These are phyloP conservation scores for Tachycineta bicolor DNA, from an alignment of 2,113 vertebrate genomes.

Conservation along the genomic window DNA sequence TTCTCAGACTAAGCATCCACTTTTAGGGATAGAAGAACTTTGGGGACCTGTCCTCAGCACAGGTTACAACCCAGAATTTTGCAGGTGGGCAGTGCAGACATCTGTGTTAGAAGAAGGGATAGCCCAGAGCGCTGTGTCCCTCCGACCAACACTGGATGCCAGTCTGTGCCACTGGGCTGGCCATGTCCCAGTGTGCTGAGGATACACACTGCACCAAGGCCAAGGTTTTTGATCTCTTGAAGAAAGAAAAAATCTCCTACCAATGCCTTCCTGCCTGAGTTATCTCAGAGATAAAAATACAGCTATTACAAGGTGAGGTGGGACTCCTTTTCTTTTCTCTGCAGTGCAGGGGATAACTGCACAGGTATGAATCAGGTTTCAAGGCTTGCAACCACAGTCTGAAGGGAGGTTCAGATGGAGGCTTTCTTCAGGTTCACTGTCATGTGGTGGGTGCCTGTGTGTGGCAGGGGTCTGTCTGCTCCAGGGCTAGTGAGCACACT, in stretches of 20 bases:
- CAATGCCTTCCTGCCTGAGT: neutral
- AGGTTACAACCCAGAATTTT: neutral
- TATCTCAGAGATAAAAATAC: neutral
- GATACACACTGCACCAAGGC: neutral
- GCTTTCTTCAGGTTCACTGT: neutral
- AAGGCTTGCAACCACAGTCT: neutral
- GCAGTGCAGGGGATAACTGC: neutral
- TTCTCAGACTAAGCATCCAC: neutral
- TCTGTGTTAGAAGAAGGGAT: neutral
- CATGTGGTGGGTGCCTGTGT: fast-evolving
- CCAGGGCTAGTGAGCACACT: neutral
- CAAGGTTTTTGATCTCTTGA: neutral
- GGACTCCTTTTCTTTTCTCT: neutral
- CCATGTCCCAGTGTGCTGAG: neutral
- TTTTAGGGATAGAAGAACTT: neutral
- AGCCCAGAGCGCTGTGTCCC: fast-evolving
- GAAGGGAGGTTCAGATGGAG: neutral
- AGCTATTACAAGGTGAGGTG: neutral
- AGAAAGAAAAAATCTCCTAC: neutral
- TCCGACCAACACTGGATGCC: neutral
- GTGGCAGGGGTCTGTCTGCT: fast-evolving
- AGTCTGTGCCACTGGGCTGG: neutral
- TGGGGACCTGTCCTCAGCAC: neutral
- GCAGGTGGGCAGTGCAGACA: neutral
- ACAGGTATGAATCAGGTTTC: neutral